Evolutionary conservation across 2,113 vertebrate species (phyloP), one percentile per base, ranked within the genome.

Genomic region (Pyrgilauda ruficollis): DNA sequence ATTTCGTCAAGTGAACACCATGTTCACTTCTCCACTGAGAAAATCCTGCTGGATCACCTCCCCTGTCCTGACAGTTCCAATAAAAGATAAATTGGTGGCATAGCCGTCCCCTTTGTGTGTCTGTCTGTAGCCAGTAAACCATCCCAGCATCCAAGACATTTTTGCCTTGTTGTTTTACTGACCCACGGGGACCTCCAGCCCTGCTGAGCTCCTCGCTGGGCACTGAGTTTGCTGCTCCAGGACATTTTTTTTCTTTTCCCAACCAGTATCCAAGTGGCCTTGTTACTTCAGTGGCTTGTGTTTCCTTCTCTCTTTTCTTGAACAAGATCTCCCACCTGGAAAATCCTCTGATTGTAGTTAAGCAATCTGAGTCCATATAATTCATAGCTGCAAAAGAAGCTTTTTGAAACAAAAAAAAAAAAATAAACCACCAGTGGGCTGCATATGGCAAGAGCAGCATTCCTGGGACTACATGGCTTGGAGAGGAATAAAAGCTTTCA

Each of bases 291-390:
- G 84, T 44, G 92, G 61, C 91, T 97, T 93, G 67, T 91, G 68
- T 86, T 97, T 92, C 23, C 24, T 70, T 76, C 78, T 76, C 82
- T 91, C 88, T 96, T 94, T 87, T 79, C 93, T 84, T 74, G 93
- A 95, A 85, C 95, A 56, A 43, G 59, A 89, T 94, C 89, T 86
- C 93, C 96, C 94, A 97, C 95, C 95, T 97, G 96, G 96, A 96
- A 97, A 97, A 96, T 49, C 84, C 94, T 96, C 95, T 96, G 95
- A 91, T 94, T 96, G 92, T 61, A 95, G 93, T 96, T 96, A 96
- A 96, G 94, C 84, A 85, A 69, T 67, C 69, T 14, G 47, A 61
- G 70, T 86, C 90, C 91, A 30, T 72, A 59, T 96, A 94, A 98
- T 86, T 97, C 96, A 94, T 80, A 92, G 96, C 92, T 90, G 90